Conservation (phyloP, 2,888 invertebrate species). For the Amblyteles armatorius region DNA sequence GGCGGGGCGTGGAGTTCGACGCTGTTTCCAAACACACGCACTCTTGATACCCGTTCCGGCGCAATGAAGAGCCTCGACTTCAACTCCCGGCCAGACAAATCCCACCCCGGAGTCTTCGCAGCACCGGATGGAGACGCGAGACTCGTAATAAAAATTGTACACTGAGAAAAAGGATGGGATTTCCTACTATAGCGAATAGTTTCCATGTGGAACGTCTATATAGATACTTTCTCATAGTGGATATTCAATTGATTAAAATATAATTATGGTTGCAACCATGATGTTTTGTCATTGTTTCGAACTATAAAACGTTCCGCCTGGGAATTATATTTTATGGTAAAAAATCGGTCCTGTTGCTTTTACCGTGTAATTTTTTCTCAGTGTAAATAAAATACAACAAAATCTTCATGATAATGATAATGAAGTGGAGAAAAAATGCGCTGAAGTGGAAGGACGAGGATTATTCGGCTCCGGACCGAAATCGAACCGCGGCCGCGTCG, state of each 20-base stretch:
- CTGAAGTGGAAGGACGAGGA: constrained; percentile 2
- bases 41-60: constrained; percentile 39
- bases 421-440: constrained; percentile 20
- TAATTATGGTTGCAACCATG: too few species aligned
- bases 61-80: constrained; percentile 42
- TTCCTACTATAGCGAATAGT: too few species aligned
- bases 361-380: too few species aligned
- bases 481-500: constrained; percentile 53
- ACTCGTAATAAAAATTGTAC: background rate
- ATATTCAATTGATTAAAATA: too few species aligned
- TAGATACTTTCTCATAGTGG: too few species aligned
- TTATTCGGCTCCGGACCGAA: constrained; percentile 42
- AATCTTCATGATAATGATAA: background rate
- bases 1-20: constrained; percentile 62
- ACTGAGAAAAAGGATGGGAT: too few species aligned
- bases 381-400: background rate
- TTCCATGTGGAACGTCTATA: too few species aligned
- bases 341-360: too few species aligned
- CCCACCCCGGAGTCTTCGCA: background rate
- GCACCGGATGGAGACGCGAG: background rate
- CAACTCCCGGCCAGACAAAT: background rate
- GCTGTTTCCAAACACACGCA: constrained; percentile 63
- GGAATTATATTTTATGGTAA: too few species aligned
- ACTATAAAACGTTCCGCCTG: too few species aligned
- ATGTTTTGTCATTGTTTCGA: too few species aligned